Conservation (phyloP, 2,888 invertebrate species). For the Apamea crenata region DNA sequence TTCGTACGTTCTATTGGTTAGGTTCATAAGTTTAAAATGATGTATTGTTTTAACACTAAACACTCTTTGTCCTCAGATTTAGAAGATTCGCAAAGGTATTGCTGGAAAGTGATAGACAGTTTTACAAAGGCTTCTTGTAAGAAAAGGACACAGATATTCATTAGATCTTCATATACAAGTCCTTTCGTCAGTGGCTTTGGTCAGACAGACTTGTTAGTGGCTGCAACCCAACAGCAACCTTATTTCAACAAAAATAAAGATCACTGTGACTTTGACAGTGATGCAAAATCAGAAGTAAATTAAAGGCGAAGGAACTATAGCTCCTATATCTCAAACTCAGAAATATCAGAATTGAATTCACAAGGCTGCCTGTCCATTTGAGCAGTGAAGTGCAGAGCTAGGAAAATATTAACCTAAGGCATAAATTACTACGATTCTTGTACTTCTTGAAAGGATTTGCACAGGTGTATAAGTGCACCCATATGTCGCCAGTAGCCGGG, state of each 20-base stretch:
- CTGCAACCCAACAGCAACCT: too few species aligned
- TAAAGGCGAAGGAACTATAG: too few species aligned
- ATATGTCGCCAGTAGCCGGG: neutral
- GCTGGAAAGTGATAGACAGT: neutral
- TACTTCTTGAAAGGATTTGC: neutral
- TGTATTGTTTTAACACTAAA: neutral
- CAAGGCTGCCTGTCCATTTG: neutral
- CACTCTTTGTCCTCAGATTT: neutral
- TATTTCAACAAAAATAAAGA: too few species aligned
- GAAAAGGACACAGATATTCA: neutral
- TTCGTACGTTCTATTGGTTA: neutral
- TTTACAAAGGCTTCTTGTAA: neutral
- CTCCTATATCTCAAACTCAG: neutral
- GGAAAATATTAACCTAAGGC: neutral
- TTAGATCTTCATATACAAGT: neutral
- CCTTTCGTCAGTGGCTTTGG: too few species aligned
- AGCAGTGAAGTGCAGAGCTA: neutral
- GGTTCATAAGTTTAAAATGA: neutral
- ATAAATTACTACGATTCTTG: neutral
- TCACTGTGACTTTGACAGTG: too few species aligned
- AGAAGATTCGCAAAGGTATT: neutral
- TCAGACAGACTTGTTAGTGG: too few species aligned
- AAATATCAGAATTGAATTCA: neutral
- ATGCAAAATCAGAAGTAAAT: too few species aligned
- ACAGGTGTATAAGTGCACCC: neutral